Evolutionary conservation across 2,113 vertebrate species (phyloP).

Genomic region (Gymnocephalus cernua): DNA sequence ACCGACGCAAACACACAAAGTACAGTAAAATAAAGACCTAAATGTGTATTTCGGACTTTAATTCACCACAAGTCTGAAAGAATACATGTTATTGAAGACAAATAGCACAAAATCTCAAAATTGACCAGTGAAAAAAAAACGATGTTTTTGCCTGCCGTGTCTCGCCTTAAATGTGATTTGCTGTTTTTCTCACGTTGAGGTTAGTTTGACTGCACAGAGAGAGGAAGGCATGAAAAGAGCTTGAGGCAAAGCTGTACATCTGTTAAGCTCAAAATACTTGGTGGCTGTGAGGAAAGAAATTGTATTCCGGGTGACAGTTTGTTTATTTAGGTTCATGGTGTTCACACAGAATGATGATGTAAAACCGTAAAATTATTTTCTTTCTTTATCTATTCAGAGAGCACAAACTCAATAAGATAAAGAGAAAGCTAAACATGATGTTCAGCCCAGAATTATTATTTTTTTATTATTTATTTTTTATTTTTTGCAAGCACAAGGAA

Average conservation of each 20-base stretch:
- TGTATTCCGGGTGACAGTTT: neutral
- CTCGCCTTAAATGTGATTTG: slow-evolving; percentile 63
- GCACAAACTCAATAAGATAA: neutral
- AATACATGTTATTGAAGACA: too few species aligned
- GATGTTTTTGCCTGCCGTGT: too few species aligned
- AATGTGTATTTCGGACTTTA: too few species aligned
- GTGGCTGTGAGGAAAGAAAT: slow-evolving; percentile 11
- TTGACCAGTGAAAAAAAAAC: too few species aligned
- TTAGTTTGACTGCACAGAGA: slow-evolving; percentile 31
- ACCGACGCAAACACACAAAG: too few species aligned
- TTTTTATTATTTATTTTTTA: too few species aligned
- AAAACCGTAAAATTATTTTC: neutral
- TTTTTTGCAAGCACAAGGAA: neutral
- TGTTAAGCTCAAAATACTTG: slow-evolving; percentile 31
- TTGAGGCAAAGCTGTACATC: slow-evolving; percentile 46
- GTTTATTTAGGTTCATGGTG: neutral
- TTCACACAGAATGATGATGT: neutral
- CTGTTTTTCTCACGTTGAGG: slow-evolving; percentile 59
- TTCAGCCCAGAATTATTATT: neutral
- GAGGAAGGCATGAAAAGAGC: slow-evolving; percentile 22
- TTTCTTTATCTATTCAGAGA: neutral
- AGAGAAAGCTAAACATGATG: neutral
- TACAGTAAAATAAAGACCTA: too few species aligned
- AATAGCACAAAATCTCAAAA: too few species aligned
- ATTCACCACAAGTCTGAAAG: too few species aligned